phyloP scores from a whole-genome alignment of 2,888 invertebrate species.

The Eretmocerus hayati region DNA sequence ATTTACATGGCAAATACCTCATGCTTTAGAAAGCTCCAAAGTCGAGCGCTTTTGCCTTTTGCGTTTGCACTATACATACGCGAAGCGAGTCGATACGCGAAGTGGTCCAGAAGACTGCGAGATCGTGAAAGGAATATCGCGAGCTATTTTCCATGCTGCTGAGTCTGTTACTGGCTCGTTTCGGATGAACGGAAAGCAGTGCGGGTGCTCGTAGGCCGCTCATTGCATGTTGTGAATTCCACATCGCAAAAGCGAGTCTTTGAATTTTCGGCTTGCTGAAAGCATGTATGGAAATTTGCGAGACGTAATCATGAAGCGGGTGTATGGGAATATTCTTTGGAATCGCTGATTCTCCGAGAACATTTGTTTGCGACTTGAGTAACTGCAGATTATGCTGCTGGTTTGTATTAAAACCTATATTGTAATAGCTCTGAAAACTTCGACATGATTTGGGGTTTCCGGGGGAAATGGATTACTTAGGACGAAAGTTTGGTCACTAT shows the following conservation, averaged over 20 bases:
- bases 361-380: too few relatives aligned
- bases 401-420: too few relatives aligned
- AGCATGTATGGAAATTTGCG: slow-evolving; percentile 7
- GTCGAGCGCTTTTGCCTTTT: too few relatives aligned
- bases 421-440: too few relatives aligned
- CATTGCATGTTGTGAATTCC: too few relatives aligned
- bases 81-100: slow-evolving; percentile 18
- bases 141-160: slow-evolving; percentile 23
- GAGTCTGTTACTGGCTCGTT: slow-evolving; percentile 3
- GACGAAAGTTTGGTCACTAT: too few relatives aligned
- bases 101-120: slow-evolving; percentile 30
- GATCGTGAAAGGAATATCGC: slow-evolving; percentile 30
- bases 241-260: neutral
- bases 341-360: too few relatives aligned
- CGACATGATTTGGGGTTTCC: too few relatives aligned
- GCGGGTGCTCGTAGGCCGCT: too few relatives aligned
- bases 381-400: too few relatives aligned
- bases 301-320: neutral
- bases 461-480: too few relatives aligned
- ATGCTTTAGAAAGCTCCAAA: slow-evolving; percentile 17
- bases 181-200: neutral
- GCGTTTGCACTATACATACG: neutral
- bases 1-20: slow-evolving; percentile 43
- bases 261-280: neutral
- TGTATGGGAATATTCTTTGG: too few relatives aligned